Evolutionary conservation across 2,113 vertebrate genomes (phyloP).

Genomic region (Lucifuga dentata): DNA sequence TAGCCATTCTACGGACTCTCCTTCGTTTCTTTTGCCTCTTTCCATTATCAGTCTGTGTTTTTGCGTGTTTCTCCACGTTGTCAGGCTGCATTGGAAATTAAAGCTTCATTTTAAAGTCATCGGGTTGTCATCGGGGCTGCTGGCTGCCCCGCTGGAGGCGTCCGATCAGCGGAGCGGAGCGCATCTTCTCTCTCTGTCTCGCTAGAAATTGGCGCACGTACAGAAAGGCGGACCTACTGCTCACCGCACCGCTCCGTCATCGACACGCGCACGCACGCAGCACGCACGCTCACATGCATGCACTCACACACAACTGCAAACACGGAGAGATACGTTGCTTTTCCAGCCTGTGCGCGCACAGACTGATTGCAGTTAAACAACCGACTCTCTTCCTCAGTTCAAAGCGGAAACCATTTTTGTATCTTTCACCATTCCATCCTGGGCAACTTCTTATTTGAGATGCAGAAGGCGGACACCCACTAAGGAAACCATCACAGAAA

Average conservation of each 20-base stretch:
- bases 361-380: constrained; percentile 6
- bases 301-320: constrained; percentile 6
- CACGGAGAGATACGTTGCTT: constrained; percentile 1
- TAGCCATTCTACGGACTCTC: constrained; percentile 7
- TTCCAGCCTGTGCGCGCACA: not conserved
- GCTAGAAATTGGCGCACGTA: constrained; percentile 31
- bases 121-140: not conserved
- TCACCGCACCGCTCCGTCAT: constrained; percentile 32
- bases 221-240: constrained; percentile 34
- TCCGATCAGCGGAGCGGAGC: constrained; percentile 39
- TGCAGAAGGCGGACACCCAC: constrained; percentile 55
- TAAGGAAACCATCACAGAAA: constrained; percentile 60
- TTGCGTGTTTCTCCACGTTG: constrained; percentile 14
- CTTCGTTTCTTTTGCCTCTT: not conserved
- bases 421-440: not conserved
- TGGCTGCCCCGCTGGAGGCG: constrained; percentile 9
- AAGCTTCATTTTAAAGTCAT: not conserved
- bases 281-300: constrained; percentile 21
- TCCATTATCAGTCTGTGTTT: constrained; percentile 1
- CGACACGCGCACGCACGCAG: constrained; percentile 16
- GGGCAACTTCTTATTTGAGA: constrained; percentile 34
- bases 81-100: constrained; percentile 18
- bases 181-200: constrained; percentile 5
- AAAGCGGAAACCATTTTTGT: not conserved
- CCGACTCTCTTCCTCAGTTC: constrained; percentile 1